Percentiles rank a stretch among this genome's conserved stretches.
phyloP scores from a whole-genome alignment of 2,888 invertebrate species.

The Cheilosia soror region DNA sequence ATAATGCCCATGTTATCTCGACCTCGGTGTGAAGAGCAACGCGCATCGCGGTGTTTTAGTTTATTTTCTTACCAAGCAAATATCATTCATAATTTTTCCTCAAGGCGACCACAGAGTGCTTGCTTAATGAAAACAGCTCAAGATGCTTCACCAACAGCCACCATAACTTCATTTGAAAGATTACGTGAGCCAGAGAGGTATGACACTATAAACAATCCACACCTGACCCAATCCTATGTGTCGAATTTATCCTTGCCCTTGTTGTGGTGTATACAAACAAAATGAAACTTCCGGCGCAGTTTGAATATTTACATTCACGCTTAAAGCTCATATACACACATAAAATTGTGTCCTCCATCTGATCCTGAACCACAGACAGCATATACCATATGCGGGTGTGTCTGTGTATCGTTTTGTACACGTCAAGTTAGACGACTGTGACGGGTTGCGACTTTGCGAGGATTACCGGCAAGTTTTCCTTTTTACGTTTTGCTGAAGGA shows the following conservation, averaged over 20 bases:
- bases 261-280: background rate
- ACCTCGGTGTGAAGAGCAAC: constrained; percentile 7
- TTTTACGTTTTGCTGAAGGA: constrained; percentile 25
- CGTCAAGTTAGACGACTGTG: background rate
- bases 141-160: constrained; percentile 43
- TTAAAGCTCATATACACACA: background rate
- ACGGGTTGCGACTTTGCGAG: constrained; percentile 24
- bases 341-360: background rate
- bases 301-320: constrained; percentile 38
- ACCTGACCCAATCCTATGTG: constrained; percentile 42
- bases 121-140: constrained; percentile 41
- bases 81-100: constrained; percentile 8
- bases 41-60: background rate
- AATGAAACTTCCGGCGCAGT: constrained; percentile 6
- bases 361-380: constrained; percentile 28
- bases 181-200: background rate
- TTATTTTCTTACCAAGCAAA: constrained; percentile 12
- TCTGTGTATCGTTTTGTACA: background rate
- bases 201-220: constrained; percentile 4
- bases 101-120: constrained; percentile 34
- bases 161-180: background rate
- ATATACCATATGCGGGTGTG: background rate
- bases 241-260: constrained; percentile 39
- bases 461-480: constrained; percentile 12
- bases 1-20: constrained; percentile 36